phyloP scores from a whole-genome alignment of 2,888 invertebrate genomes.

The Melanophora roralis region DNA sequence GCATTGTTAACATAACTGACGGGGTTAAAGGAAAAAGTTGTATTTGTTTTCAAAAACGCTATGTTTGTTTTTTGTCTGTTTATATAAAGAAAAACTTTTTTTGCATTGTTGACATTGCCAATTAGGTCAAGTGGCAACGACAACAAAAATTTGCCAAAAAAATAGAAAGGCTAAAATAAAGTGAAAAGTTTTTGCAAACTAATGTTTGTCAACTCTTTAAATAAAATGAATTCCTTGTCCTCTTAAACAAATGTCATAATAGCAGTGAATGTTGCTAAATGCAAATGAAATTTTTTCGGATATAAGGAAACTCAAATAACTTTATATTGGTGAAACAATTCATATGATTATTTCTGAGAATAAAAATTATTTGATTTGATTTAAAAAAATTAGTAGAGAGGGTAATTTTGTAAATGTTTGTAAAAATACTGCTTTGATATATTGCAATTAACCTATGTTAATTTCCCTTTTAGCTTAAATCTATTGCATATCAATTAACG shows the following conservation, averaged over 20 bases:
- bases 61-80: background rate
- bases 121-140: conserved; percentile 64
- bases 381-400: no score
- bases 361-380: no score
- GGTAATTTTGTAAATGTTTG: no score
- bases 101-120: conserved; percentile 54
- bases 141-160: conserved; percentile 57
- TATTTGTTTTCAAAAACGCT: background rate
- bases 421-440: no score
- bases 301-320: no score
- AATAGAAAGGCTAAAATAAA: conserved; percentile 31
- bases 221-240: background rate
- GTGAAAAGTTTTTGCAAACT: conserved; percentile 29
- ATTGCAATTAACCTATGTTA: no score
- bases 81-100: conserved; percentile 22
- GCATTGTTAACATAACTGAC: conserved; percentile 11
- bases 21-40: background rate
- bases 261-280: no score
- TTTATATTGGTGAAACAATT: no score
- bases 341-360: no score
- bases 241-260: background rate
- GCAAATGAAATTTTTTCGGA: background rate
- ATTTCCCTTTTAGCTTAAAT: no score
- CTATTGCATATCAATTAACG: no score
- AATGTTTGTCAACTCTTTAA: background rate